phyloP scores from a whole-genome alignment of 2,797 vertebrate species.

The Columba guinea region DNA sequence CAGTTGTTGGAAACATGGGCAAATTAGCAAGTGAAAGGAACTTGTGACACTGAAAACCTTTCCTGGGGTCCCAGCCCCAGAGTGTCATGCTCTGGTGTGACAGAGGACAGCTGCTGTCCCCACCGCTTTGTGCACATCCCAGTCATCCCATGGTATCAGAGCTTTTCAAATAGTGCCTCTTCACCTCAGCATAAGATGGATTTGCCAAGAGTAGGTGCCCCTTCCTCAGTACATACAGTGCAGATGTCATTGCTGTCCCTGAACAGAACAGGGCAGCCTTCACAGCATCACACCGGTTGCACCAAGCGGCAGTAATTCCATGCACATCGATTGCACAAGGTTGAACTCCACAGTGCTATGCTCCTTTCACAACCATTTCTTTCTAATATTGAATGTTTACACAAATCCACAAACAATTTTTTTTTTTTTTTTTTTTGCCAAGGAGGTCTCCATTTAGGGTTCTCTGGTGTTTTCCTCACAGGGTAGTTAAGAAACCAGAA shows the following conservation, averaged over 20 bases:
- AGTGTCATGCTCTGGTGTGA: background rate
- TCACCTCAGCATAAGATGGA: background rate
- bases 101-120: background rate
- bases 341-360: background rate
- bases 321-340: background rate
- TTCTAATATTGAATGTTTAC: background rate
- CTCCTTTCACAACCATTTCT: background rate
- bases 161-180: background rate
- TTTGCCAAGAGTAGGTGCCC: background rate
- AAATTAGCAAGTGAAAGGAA: background rate
- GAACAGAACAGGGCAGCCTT: background rate
- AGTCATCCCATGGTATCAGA: too few relatives aligned
- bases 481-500: background rate
- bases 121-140: background rate
- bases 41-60: background rate
- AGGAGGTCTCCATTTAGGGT: background rate
- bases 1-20: background rate
- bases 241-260: background rate
- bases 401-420: background rate
- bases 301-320: background rate
- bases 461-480: background rate
- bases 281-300: background rate
- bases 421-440: too few relatives aligned
- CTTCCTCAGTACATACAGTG: background rate
- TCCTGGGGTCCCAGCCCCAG: background rate